These are phyloP conservation scores for Notolepis coatsorum DNA, from an alignment of 2,797 vertebrate genomes.

Conservation along the genomic window DNA sequence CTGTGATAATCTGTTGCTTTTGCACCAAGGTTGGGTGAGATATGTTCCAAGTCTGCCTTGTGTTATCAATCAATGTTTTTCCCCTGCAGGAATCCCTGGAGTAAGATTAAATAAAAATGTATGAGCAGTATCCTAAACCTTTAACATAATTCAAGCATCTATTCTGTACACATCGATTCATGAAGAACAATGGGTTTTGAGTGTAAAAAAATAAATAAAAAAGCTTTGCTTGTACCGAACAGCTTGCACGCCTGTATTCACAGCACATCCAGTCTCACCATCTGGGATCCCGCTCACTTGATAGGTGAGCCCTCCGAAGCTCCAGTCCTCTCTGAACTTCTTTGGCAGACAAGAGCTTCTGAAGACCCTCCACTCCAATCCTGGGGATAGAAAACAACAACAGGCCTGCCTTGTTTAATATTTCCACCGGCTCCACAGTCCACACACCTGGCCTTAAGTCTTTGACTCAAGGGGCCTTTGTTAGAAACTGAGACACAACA, in stretches of 20 bases:
- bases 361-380: slow-evolving; percentile 80
- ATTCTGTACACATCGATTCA: no score
- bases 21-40: no score
- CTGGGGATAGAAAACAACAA: slow-evolving; percentile 48
- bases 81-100: no score
- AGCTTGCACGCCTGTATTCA: neutral
- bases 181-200: no score
- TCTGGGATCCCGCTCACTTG: slow-evolving; percentile 87
- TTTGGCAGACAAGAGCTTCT: slow-evolving; percentile 92
- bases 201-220: no score
- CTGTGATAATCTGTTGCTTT: no score
- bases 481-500: neutral
- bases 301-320: slow-evolving; percentile 91
- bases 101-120: no score
- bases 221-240: neutral
- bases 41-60: no score
- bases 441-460: slow-evolving; percentile 9
- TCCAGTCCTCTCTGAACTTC: slow-evolving; percentile 88
- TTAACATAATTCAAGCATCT: no score
- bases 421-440: slow-evolving; percentile 8
- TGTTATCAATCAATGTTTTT: no score
- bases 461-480: slow-evolving; percentile 8
- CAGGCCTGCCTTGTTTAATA: slow-evolving; percentile 14
- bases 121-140: no score
- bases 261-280: slow-evolving; percentile 73